Base-by-base conservation (phyloP, 2,113 vertebrate genomes). In the Ageneiosus marmoratus region DNA sequence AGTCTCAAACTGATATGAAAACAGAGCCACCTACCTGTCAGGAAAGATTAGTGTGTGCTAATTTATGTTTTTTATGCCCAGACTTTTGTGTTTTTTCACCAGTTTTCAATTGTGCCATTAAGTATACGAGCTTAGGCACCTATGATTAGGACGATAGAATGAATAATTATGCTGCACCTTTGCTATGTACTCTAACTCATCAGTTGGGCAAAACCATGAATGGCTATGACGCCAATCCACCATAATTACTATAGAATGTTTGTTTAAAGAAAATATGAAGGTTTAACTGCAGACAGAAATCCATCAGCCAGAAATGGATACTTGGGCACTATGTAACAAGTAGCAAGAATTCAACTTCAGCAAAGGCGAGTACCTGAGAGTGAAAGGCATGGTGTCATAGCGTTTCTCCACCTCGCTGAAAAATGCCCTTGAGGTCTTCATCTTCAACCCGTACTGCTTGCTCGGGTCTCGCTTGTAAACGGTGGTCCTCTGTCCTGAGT, bases 361-460 rank as follows among this genome's bases (percentile, higher is more conserved):
- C 7, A 15, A 62, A 20, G 3, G 44, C 11, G 46, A 3, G 13
- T 91, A 98, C 98, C 98, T 95, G 84, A 99, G 95, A 88, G 97
- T 99, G 87, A 99, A 99, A 0, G 98, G 97, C 98, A 99, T 98
- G 50, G 96, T 95, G 85, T 97, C 96, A 24, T 98, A 99, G 86
- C 97, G 96, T 86, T 96, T 93, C 91, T 99, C 97, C 88, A 99
- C 96, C 91, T 99, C 97, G 48, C 97, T 99, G 93, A 99, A 98
- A 93, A 99, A 99, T 74, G 95, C 95, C 88, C 97, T 96, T 60
- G 98, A 99, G 29, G 98, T 96, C 94, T 99, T 99, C 97, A 99
- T 99, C 92, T 99, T 99, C 88, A 99, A 86, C 79, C 97, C 97
- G 6, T 99, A 99, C 86, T 98, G 96, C 89, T 98, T 99, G 91